These are phyloP conservation scores for Catalaphyllia jardinei DNA, from an alignment of 64 coral and sea anemone species.

Conservation along the genomic window DNA sequence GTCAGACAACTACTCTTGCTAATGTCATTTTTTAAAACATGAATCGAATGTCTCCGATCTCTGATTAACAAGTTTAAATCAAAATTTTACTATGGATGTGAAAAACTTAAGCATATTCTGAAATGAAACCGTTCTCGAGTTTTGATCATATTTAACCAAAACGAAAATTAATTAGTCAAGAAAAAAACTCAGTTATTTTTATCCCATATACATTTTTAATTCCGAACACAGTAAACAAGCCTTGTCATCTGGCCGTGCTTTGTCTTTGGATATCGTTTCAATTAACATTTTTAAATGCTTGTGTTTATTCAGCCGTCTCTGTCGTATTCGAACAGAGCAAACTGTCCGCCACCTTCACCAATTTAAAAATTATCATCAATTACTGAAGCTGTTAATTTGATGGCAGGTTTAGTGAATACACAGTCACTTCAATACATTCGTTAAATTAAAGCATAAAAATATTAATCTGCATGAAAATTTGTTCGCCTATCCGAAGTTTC, in stretches of 20 bases:
- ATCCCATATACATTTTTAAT: too few species aligned
- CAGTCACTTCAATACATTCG: background rate
- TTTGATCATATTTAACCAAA: background rate
- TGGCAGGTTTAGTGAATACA: background rate
- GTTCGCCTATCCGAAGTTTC: background rate
- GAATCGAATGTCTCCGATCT: background rate
- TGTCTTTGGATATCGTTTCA: constrained; percentile 25
- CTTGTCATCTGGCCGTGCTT: background rate
- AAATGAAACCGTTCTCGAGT: background rate
- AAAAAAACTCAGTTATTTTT: background rate
- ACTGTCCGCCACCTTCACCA: background rate
- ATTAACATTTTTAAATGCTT: constrained; percentile 2
- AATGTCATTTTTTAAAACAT: background rate
- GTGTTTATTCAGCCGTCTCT: background rate
- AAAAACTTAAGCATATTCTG: background rate
- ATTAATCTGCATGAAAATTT: background rate
- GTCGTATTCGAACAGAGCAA: background rate
- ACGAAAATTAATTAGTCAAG: constrained; percentile 11
- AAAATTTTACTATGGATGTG: background rate
- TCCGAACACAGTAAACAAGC: background rate
- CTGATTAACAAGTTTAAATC: background rate
- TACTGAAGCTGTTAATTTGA: background rate
- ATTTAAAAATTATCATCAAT: constrained; percentile 18
- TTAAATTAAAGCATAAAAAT: background rate
- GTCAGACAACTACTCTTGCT: background rate